Conservation (phyloP, 2,113 vertebrate genomes). For the Merops nubicus region DNA sequence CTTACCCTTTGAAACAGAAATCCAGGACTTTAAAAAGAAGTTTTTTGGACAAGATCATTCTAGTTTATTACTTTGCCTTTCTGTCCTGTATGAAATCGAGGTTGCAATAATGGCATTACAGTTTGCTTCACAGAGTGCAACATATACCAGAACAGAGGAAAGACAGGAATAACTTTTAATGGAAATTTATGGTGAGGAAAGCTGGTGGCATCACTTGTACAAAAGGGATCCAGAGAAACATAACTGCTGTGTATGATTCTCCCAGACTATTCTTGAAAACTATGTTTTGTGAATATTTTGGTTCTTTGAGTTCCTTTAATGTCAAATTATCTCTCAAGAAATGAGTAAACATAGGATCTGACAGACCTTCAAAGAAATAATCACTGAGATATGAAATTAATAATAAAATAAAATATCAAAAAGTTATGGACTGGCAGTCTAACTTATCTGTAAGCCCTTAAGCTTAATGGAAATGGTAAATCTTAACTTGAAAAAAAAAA, state of each 20-base stretch:
- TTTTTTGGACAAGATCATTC: not conserved
- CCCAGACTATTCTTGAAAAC: not conserved
- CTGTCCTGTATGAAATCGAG: not conserved
- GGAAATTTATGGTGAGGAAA: not conserved
- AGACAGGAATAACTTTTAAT: not conserved
- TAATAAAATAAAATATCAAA: not conserved
- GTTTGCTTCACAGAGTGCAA: not conserved
- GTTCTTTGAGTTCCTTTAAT: not conserved
- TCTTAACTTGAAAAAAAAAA: not conserved
- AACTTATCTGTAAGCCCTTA: not conserved
- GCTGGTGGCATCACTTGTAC: not conserved
- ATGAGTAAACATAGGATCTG: not conserved
- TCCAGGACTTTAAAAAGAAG: not conserved
- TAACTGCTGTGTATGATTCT: not conserved
- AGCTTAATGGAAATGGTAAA: constrained; percentile 1
- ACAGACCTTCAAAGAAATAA: not conserved
- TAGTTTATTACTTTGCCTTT: not conserved
- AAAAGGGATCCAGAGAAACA: not conserved
- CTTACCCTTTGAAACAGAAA: not conserved
- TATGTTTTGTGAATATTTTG: not conserved
- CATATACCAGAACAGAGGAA: not conserved
- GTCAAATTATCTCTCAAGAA: not conserved
- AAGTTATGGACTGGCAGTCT: not conserved
- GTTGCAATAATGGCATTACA: not conserved
- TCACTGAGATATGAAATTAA: not conserved